Evolutionary conservation across 1,140 invertebrate genomes (phyloP), one percentile per base, ranked within the genome.

Genomic region (Drosophila santomea): DNA sequence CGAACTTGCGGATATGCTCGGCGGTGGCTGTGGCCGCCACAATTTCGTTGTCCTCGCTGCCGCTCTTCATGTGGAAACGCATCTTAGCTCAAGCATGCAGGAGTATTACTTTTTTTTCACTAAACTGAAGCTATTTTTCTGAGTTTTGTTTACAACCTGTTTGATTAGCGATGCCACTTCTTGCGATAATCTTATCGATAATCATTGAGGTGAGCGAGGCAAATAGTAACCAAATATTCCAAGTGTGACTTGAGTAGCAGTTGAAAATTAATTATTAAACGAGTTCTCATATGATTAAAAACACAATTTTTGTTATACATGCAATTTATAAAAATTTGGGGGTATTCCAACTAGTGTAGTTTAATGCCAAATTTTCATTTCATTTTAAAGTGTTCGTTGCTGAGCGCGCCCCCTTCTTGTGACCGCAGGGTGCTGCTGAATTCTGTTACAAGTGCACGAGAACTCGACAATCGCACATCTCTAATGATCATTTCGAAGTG

Each of bases 1-100:
- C 94, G 93, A 96, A 97, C 91, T 96, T 96, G 93, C 96, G 96
- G 89, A 96, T 94, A 93, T 96, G 95, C 91, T 96, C 95, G 72
- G 94, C 93, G 84, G 94, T 74, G 51, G 68, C 62, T 73, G 75
- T 66, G 60, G 64, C 48, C 54, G 76, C 59, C 59, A 78, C 71
- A 79, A 74, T 78, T 66, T 84, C 73, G 58, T 78, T 85, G 17
- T 79, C 74, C 69, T 84, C 75, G 41, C 52, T 77, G 58, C 72
- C 80, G 58, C 75, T 89, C 74, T 85, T 91, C 73, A 90, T 82
- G 67, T 90, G 85, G 54, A 90, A 91, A 83, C 90, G 89, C 86
- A 90, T 90, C 85, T 84, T 90, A 56, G 45, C 73, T 39, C 45
- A 50, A 36, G 58, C 77, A 75, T 61, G 28, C 60, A 55, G 14